Base-by-base conservation (phyloP, 1,140 invertebrate genomes). In the Trachymyrmex cornetzi region DNA sequence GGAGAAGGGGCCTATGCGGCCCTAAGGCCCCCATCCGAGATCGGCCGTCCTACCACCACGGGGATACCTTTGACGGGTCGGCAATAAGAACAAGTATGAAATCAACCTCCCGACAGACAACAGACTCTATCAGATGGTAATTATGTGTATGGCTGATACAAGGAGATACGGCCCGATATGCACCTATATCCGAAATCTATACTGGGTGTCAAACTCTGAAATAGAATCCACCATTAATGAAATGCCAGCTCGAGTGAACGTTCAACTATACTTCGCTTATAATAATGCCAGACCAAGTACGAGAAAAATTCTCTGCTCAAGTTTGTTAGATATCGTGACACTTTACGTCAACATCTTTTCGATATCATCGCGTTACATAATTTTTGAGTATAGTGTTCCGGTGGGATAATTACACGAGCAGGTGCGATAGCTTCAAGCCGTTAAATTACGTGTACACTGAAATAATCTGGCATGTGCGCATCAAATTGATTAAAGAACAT, bases 111-210 rank as follows among this genome's bases (percentile, higher is more conserved):
- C 93, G 93, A 94, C 95, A 93, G 94, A 94, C 94, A 94, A 94
- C 94, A 91, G 93, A 95, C 94, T 95, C 94, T 95, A 95, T 95
- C 94, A 95, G 93, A 95, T 95, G 92, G 95, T 95, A 95, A 95
- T 95, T 95, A 95, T 94, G 94, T 94, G 93, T 93, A 93, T 87
- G 93, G 92, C 91, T 95, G 94, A 95, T 95, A 95, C 92, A 92
- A 88, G 85, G 74, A 92, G 94, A 94, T 93, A 91, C 90, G 89
- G 85, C 80, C 93, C 93, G 92, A 95, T 95, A 95, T 94, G 94
- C 92, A 92, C 90, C 92, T 94, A 94, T 94, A 94, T 94, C 94
- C 91, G 88, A 92, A 94, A 92, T 91, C 88, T 93, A 91, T 94
- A 94, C 93, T 89, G 92, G 94, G 94, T 95, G 93, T 90, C 89